Conservation (phyloP, 1,140 invertebrate species). For the Scaptomyza pallida region DNA sequence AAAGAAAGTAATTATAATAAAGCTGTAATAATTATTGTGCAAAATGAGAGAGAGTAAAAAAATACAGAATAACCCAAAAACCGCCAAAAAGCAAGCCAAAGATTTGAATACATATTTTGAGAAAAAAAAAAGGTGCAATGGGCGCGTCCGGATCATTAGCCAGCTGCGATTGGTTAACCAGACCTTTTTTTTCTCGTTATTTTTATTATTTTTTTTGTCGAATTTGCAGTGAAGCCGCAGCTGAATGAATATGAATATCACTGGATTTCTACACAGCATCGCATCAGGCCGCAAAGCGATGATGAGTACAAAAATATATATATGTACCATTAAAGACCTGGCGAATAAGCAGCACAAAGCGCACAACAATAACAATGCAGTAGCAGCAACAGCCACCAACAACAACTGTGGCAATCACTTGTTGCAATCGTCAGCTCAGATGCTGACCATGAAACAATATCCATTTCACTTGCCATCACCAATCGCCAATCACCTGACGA, state of each 20-base stretch:
- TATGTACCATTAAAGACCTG: conserved; percentile 16
- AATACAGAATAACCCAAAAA: conserved; percentile 20
- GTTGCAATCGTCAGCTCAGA: conserved; percentile 20
- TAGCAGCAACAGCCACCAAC: conserved; percentile 12
- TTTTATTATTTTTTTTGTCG: conserved; percentile 27
- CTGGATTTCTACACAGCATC: conserved; percentile 66
- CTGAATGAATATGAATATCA: conserved; percentile 76
- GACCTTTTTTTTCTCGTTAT: conserved; percentile 43
- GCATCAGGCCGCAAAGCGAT: conserved; percentile 24
- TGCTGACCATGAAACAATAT: conserved; percentile 63
- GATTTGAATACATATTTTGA: conserved; percentile 73
- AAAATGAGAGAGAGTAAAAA: conserved; percentile 41
- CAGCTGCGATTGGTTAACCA: conserved; percentile 59
- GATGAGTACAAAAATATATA: conserved; percentile 56
- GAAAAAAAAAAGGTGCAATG: conserved; percentile 71
- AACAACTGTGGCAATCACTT: conserved; percentile 34
- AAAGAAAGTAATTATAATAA: conserved; percentile 44
- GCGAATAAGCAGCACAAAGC: conserved; percentile 29
- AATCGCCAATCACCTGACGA: conserved; percentile 37
- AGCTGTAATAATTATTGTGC: conserved; percentile 69
- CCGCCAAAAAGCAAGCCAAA: conserved; percentile 43
- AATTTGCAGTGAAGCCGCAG: conserved; percentile 67
- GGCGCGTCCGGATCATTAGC: conserved; percentile 63
- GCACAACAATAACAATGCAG: conserved; percentile 41
- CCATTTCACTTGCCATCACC: conserved; percentile 69